phyloP scores from a whole-genome alignment of 2,797 vertebrate genomes.

The Petrocephalus sullivani region DNA sequence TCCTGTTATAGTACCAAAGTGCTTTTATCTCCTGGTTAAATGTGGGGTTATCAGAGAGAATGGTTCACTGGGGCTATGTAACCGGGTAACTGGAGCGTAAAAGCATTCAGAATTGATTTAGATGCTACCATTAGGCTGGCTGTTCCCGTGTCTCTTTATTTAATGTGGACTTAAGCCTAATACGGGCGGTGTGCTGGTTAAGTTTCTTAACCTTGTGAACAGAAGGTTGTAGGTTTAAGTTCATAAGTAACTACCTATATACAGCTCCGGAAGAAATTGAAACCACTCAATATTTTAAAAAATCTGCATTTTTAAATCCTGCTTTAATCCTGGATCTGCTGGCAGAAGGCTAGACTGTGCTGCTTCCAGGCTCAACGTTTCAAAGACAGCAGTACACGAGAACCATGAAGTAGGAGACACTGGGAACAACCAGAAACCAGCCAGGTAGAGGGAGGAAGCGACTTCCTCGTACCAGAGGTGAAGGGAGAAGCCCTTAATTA shows the following conservation, averaged over 20 bases:
- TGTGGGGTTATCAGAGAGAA: neutral
- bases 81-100: neutral
- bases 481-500: too few species aligned
- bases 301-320: too few species aligned
- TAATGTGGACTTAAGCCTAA: neutral
- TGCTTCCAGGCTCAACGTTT: too few species aligned
- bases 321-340: too few species aligned
- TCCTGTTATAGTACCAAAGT: neutral
- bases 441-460: too few species aligned
- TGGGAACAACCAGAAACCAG: too few species aligned
- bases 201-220: neutral
- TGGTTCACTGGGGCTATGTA: neutral
- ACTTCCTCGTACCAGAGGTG: too few species aligned
- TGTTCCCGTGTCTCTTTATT: neutral
- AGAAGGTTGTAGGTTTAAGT: neutral
- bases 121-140: neutral
- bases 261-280: too few species aligned
- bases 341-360: too few species aligned
- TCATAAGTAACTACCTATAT: neutral
- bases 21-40: neutral
- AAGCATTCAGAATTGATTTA: neutral
- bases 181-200: neutral
- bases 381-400: too few species aligned
- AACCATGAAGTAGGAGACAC: too few species aligned
- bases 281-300: too few species aligned